Percentiles rank a stretch among this genome's conserved stretches.
Evolutionary conservation across 2,113 vertebrate species (phyloP).

Genomic region (Hiodon alosoides): DNA sequence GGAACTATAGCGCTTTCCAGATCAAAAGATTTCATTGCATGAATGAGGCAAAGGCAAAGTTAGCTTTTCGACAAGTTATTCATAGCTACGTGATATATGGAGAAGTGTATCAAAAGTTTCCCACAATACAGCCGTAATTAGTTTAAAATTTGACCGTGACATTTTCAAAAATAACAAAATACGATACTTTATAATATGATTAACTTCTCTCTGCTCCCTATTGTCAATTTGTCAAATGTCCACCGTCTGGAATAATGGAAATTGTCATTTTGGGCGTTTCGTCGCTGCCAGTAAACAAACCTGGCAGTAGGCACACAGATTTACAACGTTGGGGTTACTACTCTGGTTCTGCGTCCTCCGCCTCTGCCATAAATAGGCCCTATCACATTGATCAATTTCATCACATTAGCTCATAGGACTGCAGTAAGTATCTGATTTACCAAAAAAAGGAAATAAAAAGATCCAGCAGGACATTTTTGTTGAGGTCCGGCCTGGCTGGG

Average conservation of each 20-base stretch:
- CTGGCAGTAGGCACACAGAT: neutral
- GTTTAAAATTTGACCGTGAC: neutral
- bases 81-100: too few species aligned
- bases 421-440: conserved; percentile 53
- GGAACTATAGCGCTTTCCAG: neutral
- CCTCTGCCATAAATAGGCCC: conserved; percentile 55
- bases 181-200: too few species aligned
- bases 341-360: conserved; percentile 5
- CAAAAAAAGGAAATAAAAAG: conserved; percentile 55
- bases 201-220: too few species aligned
- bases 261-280: neutral
- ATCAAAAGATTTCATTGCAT: too few species aligned
- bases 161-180: too few species aligned
- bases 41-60: too few species aligned
- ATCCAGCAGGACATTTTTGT: conserved; percentile 63
- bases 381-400: conserved; percentile 76
- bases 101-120: too few species aligned
- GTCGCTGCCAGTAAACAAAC: neutral
- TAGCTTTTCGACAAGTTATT: too few species aligned
- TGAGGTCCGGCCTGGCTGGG: conserved; percentile 35
- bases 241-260: too few species aligned
- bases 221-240: too few species aligned
- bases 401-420: conserved; percentile 74
- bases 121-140: neutral
- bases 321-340: too few species aligned